phyloP scores from a whole-genome alignment of 1,140 invertebrate genomes.

The Anagrus nilaparvatae region DNA sequence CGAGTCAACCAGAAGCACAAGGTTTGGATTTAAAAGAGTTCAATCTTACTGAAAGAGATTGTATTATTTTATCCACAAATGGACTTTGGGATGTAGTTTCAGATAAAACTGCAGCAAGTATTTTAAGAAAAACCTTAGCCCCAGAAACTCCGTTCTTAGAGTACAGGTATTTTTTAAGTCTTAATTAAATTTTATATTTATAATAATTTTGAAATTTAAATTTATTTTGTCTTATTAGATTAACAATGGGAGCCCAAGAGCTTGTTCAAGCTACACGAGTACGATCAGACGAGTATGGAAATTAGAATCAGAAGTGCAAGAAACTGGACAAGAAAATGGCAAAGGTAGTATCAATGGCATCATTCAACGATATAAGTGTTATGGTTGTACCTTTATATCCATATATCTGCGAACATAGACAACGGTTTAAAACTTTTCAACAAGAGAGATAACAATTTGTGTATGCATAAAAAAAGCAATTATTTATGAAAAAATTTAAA shows the following conservation, averaged over 20 bases:
- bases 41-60: constrained; percentile 54
- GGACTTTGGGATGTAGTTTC: constrained; percentile 79
- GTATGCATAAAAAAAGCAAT: no score
- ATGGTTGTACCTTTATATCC: constrained; percentile 70
- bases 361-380: constrained; percentile 77
- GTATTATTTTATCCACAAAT: constrained; percentile 74
- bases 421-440: constrained; percentile 36
- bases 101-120: constrained; percentile 56
- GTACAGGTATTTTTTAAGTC: constrained; percentile 40
- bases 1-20: constrained; percentile 63
- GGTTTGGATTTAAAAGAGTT: constrained; percentile 35
- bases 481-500: constrained; percentile 8
- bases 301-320: constrained; percentile 39
- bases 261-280: constrained; percentile 70
- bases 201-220: background rate
- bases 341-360: constrained; percentile 46
- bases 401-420: constrained; percentile 49
- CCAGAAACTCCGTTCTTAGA: constrained; percentile 45
- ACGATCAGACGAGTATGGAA: constrained; percentile 60
- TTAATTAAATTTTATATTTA: background rate
- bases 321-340: constrained; percentile 20
- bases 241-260: constrained; percentile 69
- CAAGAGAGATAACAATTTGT: constrained; percentile 32
- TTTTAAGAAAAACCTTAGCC: constrained; percentile 54
- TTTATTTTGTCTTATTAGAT: constrained; percentile 35